Conservation (phyloP, 1,140 invertebrate genomes). For the Leptinotarsa undecemlineata region DNA sequence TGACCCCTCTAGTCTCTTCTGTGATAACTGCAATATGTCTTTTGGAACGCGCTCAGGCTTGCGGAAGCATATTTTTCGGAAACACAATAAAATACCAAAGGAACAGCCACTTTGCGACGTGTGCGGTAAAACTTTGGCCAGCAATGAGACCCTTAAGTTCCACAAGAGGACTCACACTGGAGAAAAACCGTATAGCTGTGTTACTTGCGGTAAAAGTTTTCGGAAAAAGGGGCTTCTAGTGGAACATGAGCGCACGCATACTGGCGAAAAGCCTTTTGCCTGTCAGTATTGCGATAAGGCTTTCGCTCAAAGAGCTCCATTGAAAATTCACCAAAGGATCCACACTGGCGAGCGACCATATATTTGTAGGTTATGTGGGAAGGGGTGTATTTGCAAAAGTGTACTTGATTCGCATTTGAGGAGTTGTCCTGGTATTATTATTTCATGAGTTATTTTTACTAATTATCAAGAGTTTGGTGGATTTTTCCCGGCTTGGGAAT, state of each 20-base stretch:
- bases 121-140: constrained; percentile 77
- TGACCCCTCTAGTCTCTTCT: constrained; percentile 36
- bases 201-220: constrained; percentile 68
- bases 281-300: constrained; percentile 58
- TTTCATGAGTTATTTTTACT: background rate
- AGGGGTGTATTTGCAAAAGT: constrained; percentile 66
- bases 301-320: constrained; percentile 69
- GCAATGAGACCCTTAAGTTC: constrained; percentile 69
- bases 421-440: constrained; percentile 55
- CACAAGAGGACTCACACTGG: constrained; percentile 78
- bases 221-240: constrained; percentile 47
- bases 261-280: constrained; percentile 47
- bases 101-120: constrained; percentile 62
- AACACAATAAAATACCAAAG: constrained; percentile 42
- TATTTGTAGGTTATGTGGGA: constrained; percentile 51
- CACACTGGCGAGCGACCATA: constrained; percentile 60
- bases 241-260: constrained; percentile 61
- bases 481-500: too few relatives aligned
- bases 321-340: constrained; percentile 68
- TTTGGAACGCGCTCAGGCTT: constrained; percentile 47
- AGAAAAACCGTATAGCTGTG: constrained; percentile 73
- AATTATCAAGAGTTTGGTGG: too few relatives aligned
- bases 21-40: constrained; percentile 42
- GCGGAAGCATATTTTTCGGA: constrained; percentile 44
- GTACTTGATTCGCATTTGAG: constrained; percentile 65